Evolutionary conservation across 2,113 vertebrate genomes (phyloP).

Genomic region (Menura novaehollandiae): DNA sequence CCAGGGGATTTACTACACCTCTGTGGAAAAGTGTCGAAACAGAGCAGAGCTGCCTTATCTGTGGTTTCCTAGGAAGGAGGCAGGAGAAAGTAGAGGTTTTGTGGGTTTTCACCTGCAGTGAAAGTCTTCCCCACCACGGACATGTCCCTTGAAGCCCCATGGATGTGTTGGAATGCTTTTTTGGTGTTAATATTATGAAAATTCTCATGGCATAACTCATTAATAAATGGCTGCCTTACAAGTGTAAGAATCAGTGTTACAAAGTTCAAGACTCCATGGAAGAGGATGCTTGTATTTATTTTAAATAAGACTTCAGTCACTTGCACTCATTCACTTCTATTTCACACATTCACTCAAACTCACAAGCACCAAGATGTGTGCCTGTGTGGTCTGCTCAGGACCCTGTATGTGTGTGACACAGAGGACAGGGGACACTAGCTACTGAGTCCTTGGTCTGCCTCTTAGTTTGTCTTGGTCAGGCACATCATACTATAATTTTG

Average conservation of each 20-base stretch:
- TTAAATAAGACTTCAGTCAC: not conserved
- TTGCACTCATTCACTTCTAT: not conserved
- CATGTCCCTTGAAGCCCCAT: not conserved
- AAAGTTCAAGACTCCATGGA: not conserved
- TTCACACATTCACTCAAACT: not conserved
- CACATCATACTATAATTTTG: not conserved
- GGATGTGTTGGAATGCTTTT: not conserved
- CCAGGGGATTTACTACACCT: not conserved
- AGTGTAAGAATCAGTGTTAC: not conserved
- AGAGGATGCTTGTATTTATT: not conserved
- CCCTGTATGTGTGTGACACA: not conserved
- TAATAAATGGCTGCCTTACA: not conserved
- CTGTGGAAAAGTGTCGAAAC: not conserved
- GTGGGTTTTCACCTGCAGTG: not conserved
- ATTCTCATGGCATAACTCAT: not conserved
- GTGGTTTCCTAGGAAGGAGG: not conserved
- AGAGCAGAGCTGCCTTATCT: not conserved
- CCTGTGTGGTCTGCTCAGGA: not conserved
- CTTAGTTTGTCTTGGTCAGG: not conserved
- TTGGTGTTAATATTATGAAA: not conserved
- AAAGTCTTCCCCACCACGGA: not conserved
- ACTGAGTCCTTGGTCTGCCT: not conserved
- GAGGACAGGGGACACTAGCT: not conserved
- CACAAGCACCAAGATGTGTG: not conserved
- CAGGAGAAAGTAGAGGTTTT: not conserved